phyloP scores from a whole-genome alignment of 2,797 vertebrate genomes.

The Zonotrichia albicollis region DNA sequence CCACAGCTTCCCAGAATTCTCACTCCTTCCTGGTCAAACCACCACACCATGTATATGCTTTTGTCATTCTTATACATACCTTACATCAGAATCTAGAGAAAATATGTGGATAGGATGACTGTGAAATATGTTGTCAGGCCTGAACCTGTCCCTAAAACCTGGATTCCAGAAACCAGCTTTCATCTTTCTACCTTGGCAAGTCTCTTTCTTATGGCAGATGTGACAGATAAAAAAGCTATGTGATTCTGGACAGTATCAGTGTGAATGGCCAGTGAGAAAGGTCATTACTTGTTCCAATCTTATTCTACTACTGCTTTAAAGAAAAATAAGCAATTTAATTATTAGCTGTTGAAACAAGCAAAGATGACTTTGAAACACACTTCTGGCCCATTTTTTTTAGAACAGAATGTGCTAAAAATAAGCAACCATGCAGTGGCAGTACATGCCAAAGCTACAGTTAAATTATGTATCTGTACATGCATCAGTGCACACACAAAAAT shows the following conservation, averaged over 20 bases:
- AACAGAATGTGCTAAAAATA: constrained; percentile 1
- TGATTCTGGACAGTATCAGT: not conserved
- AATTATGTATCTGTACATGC: not conserved
- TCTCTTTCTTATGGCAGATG: not conserved
- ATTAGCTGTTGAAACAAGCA: not conserved
- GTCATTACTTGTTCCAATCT: not conserved
- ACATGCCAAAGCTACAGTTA: not conserved
- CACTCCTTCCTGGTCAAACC: no score
- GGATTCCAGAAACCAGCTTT: not conserved
- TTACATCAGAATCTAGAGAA: not conserved
- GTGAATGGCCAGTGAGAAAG: not conserved
- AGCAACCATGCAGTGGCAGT: not conserved
- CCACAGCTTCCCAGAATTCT: no score
- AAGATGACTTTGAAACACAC: not conserved
- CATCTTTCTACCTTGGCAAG: not conserved
- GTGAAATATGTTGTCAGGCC: not conserved
- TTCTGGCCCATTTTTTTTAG: not conserved
- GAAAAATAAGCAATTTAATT: not conserved
- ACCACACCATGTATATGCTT: not conserved
- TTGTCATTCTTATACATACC: not conserved
- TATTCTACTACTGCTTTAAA: not conserved
- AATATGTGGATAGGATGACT: not conserved
- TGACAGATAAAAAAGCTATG: not conserved
- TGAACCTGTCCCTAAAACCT: not conserved
- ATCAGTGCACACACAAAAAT: not conserved